Percentiles rank a stretch among this genome's conserved stretches.
These are phyloP conservation scores for Kobus ellipsiprymnus DNA, from an alignment of 2,113 vertebrate genomes.

Conservation along the genomic window DNA sequence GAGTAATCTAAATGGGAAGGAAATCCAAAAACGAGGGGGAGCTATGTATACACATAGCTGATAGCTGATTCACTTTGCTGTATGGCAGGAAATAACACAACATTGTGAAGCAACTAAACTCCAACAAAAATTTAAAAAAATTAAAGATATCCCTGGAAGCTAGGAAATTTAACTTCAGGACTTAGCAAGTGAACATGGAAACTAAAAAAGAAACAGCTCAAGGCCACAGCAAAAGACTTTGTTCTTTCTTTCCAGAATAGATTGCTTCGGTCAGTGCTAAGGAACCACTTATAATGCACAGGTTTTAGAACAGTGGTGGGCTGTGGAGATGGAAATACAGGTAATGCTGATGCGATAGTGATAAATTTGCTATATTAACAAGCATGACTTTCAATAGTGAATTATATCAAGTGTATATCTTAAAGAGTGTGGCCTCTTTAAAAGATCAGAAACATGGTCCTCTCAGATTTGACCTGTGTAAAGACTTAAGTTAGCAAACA, in stretches of 20 bases:
- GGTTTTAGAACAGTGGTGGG: background rate
- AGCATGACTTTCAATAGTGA: background rate
- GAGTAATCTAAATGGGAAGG: background rate
- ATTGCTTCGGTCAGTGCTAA: background rate
- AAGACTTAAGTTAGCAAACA: background rate
- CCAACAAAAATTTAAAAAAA: background rate
- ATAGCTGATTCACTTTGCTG: background rate
- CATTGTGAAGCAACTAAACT: background rate
- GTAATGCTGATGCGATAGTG: too few relatives aligned
- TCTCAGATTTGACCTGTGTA: background rate
- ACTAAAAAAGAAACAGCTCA: background rate
- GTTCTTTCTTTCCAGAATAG: background rate
- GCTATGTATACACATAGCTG: background rate
- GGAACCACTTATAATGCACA: background rate
- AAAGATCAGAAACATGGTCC: background rate
- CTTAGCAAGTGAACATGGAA: background rate
- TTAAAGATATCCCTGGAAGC: background rate
- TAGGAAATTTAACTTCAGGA: background rate
- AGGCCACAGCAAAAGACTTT: background rate
- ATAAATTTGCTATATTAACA: background rate
- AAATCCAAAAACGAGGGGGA: background rate
- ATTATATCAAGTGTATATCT: background rate
- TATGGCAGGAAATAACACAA: background rate
- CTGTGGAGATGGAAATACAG: background rate
- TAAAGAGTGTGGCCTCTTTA: background rate